Percentiles rank a stretch among this genome's conserved stretches.
Conservation (phyloP, 2,113 vertebrate genomes). For the Ursus arctos region DNA sequence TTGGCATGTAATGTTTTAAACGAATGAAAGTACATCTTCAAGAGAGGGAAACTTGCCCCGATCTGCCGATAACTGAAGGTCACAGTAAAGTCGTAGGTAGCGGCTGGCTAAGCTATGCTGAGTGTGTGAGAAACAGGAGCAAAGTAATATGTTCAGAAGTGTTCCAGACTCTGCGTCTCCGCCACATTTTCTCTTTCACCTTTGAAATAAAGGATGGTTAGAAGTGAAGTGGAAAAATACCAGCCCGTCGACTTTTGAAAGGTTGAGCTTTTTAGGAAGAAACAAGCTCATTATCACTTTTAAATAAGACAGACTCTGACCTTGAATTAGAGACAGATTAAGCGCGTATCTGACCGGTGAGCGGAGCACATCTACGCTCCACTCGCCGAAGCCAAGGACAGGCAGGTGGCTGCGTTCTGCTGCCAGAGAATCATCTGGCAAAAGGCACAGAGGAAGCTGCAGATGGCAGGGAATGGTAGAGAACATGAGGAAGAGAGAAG, state of each 20-base stretch:
- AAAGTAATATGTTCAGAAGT: neutral
- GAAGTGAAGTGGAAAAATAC: conserved; percentile 23
- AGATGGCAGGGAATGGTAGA: conserved; percentile 74
- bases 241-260: neutral
- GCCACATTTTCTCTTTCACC: conserved; percentile 34
- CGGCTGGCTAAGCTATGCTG: neutral
- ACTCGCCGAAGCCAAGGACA: neutral
- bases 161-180: neutral
- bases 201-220: conserved; percentile 69
- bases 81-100: neutral
- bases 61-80: conserved; percentile 6
- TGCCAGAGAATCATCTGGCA: conserved; percentile 72
- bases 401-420: conserved; percentile 74
- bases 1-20: conserved; percentile 10
- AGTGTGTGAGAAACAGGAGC: conserved; percentile 38
- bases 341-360: conserved; percentile 56
- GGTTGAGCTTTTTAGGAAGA: conserved; percentile 31
- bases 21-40: conserved; percentile 1
- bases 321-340: conserved; percentile 60
- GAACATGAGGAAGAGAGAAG: conserved; percentile 36
- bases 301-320: conserved; percentile 50
- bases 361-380: neutral
- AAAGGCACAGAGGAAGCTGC: conserved; percentile 69
- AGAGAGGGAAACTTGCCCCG: neutral
- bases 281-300: conserved; percentile 12